phyloP scores from a whole-genome alignment of 2,113 vertebrate species.

The Rattus rattus region DNA sequence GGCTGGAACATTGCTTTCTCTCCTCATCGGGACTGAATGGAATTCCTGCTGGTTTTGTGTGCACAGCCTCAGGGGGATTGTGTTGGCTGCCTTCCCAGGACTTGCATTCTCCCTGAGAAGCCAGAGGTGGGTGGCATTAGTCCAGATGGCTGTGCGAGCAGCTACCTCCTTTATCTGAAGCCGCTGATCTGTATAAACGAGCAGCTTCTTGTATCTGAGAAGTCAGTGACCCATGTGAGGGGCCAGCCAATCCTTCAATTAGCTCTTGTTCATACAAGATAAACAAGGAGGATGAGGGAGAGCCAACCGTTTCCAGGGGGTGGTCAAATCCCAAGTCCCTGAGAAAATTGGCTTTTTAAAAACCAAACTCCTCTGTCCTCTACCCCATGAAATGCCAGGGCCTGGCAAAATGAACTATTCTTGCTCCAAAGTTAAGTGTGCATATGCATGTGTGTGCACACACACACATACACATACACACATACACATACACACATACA shows the following conservation, averaged over 20 bases:
- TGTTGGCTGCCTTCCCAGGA: conserved; percentile 67
- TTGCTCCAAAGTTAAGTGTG: neutral
- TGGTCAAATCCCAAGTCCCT: neutral
- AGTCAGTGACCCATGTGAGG: conserved; percentile 62
- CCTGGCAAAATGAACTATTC: neutral
- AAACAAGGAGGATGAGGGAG: neutral
- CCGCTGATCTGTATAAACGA: conserved; percentile 4
- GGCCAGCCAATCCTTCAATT: conserved; percentile 62
- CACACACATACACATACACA: neutral
- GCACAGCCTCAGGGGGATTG: neutral
- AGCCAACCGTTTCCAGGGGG: neutral
- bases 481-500: neutral
- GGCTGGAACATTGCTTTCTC: neutral
- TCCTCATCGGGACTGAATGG: conserved; percentile 42
- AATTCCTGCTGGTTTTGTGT: neutral
- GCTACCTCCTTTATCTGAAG: neutral
- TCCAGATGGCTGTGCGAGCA: conserved; percentile 8
- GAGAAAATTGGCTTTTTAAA: conserved; percentile 28
- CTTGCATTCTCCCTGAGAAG: conserved; percentile 66
- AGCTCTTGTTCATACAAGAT: neutral
- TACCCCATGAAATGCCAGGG: neutral
- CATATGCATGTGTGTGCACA: neutral
- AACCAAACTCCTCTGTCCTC: neutral
- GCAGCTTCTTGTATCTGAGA: conserved; percentile 57
- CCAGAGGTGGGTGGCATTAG: conserved; percentile 29